Conservation (phyloP, 2,888 invertebrate genomes). For the Crematogaster levior region DNA sequence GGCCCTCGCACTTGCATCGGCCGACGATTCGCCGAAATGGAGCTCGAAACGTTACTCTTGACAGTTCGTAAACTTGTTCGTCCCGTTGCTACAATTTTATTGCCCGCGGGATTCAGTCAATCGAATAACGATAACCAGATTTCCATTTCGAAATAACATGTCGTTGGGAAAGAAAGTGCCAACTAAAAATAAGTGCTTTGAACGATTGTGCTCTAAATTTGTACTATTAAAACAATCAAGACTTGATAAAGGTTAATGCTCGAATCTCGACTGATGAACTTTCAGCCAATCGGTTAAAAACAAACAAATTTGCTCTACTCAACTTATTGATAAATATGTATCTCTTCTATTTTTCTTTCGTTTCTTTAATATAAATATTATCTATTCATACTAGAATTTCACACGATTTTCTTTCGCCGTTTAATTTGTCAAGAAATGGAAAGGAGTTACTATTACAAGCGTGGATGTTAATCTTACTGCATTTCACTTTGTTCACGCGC, state of each 20-base stretch:
- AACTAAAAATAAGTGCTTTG: neutral
- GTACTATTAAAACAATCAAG: neutral
- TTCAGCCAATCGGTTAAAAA: neutral
- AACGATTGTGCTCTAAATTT: neutral
- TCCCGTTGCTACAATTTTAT: neutral
- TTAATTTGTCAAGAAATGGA: neutral
- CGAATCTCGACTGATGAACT: no score
- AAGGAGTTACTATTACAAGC: neutral
- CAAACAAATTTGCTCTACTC: neutral
- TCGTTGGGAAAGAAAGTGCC: neutral
- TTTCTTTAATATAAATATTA: neutral
- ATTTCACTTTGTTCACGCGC: neutral
- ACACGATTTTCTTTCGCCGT: neutral
- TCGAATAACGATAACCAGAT: constrained; percentile 16
- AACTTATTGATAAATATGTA: neutral
- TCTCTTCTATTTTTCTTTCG: neutral
- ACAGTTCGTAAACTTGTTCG: constrained; percentile 74
- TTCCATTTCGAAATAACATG: constrained; percentile 13
- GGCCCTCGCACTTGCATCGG: constrained; percentile 91
- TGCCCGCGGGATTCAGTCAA: neutral
- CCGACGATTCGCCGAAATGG: constrained; percentile 90
- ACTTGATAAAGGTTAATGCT: neutral
- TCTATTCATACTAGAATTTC: neutral
- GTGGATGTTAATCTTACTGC: neutral
- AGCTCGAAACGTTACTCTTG: constrained; percentile 87